Conservation (phyloP, 2,113 vertebrate species). For the Plotosus lineatus region DNA sequence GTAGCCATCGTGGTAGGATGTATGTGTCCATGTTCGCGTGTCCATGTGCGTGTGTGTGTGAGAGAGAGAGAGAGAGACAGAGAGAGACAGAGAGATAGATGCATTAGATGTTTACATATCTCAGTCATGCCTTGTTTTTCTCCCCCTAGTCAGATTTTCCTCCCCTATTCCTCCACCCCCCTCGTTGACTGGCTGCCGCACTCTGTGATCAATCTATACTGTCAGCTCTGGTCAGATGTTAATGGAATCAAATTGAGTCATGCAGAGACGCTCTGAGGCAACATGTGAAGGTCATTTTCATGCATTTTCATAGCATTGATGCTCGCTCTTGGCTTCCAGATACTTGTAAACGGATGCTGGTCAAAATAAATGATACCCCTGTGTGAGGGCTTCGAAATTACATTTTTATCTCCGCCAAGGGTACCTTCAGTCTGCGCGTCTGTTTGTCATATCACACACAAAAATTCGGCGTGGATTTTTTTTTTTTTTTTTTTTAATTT, state of each 20-base stretch:
- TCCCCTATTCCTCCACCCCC: no score
- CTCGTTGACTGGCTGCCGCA: no score
- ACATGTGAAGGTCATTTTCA: constrained; percentile 12
- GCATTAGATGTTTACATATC: no score
- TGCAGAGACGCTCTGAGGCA: constrained; percentile 9
- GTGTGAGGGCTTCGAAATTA: background rate
- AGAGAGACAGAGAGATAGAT: background rate
- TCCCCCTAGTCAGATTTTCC: no score
- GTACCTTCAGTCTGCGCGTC: no score
- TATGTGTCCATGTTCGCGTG: no score
- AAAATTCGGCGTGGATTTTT: no score
- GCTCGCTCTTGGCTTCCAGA: background rate
- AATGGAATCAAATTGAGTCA: constrained; percentile 6
- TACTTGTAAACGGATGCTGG: background rate
- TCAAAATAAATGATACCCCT: background rate
- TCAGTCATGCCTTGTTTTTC: no score
- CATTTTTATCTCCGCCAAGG: no score
- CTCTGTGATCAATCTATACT: background rate
- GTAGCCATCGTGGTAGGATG: background rate
- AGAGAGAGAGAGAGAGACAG: constrained; percentile 8
- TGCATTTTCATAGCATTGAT: background rate
- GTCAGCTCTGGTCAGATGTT: constrained; percentile 20
- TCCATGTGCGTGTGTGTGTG: no score
- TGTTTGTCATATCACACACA: no score
- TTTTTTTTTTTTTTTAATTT: no score